A percentile compares a stretch with the other conserved stretches of the same genome.
phyloP scores from a whole-genome alignment of 2,797 vertebrate species.

The Antennarius maculatus region DNA sequence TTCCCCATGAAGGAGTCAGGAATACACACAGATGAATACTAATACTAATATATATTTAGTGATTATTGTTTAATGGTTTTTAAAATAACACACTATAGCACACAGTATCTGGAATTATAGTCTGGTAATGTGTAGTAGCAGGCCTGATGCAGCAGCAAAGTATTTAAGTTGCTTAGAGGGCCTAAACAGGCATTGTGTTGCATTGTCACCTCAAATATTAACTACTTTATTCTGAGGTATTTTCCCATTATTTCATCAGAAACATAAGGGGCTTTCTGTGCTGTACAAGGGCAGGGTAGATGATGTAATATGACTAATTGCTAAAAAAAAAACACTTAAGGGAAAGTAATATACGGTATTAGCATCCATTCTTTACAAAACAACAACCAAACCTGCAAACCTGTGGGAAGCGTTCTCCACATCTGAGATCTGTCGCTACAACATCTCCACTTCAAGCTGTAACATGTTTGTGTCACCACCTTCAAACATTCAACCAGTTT shows the following conservation, averaged over 20 bases:
- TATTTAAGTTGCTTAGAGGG: not conserved
- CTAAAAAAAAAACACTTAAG: not conserved
- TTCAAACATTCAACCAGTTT: slow-evolving; percentile 31
- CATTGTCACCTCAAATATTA: not conserved
- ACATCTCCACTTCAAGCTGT: not conserved
- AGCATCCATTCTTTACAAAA: not conserved
- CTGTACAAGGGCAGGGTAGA: not conserved
- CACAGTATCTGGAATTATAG: not conserved
- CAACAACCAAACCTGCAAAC: slow-evolving; percentile 1
- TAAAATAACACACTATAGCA: no score
- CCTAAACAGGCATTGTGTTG: not conserved
- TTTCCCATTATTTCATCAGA: slow-evolving; percentile 3
- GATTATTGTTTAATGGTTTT: no score
- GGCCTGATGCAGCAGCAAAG: not conserved
- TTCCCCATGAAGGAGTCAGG: no score
- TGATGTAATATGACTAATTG: not conserved
- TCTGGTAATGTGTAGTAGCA: slow-evolving; percentile 29
- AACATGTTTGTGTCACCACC: not conserved
- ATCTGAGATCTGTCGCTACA: not conserved
- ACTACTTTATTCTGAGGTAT: not conserved
- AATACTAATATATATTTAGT: no score
- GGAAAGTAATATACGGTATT: not conserved
- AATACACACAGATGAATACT: no score
- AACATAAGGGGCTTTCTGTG: not conserved
- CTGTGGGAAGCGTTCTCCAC: slow-evolving; percentile 12